These are phyloP conservation scores for Pionites leucogaster DNA, from an alignment of 2,113 vertebrate genomes.

Conservation along the genomic window DNA sequence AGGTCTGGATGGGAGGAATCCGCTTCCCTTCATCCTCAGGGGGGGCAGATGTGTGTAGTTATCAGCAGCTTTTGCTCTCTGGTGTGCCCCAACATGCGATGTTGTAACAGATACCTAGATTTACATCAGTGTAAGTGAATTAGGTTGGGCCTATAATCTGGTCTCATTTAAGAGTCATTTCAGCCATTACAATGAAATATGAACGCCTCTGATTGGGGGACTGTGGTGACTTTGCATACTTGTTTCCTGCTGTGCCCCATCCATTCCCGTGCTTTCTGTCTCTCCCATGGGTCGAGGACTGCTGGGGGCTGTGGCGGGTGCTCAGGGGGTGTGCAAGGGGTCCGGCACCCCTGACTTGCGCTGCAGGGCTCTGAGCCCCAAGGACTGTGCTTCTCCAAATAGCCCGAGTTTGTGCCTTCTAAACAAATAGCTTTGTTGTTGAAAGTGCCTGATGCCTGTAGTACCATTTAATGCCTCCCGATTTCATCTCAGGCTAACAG, in stretches of 20 bases:
- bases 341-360: neutral
- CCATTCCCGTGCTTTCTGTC: neutral
- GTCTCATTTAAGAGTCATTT: slow-evolving; percentile 33
- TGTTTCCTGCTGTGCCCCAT: neutral
- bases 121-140: slow-evolving; percentile 56
- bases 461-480: neutral
- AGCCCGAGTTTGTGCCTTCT: neutral
- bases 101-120: slow-evolving; percentile 54
- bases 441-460: neutral
- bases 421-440: neutral
- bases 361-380: slow-evolving; percentile 9
- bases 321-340: neutral
- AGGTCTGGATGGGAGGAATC: neutral
- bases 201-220: neutral
- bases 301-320: neutral
- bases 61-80: slow-evolving; percentile 15
- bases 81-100: neutral
- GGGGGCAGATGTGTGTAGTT: neutral
- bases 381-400: neutral
- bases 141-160: slow-evolving; percentile 41
- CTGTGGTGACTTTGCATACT: neutral
- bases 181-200: slow-evolving; percentile 33
- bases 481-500: slow-evolving; percentile 6
- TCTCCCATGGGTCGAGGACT: neutral
- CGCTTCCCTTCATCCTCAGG: neutral